Evolutionary conservation across 2,113 vertebrate species (phyloP), one percentile per base, ranked within the genome.

Genomic region (Trachemys scripta): DNA sequence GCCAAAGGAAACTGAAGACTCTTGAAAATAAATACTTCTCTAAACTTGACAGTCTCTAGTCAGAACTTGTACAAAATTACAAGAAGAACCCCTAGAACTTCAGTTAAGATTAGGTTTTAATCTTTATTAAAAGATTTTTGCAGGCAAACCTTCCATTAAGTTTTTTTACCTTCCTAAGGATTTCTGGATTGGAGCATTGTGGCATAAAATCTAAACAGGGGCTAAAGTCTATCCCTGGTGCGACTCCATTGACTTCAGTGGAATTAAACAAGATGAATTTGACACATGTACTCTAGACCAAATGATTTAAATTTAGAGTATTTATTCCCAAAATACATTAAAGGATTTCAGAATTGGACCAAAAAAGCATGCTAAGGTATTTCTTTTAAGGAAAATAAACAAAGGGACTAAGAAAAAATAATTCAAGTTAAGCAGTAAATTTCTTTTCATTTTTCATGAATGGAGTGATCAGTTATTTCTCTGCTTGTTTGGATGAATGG

Each of bases 81-180:
- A 62, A 62, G 62, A 65, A 65, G 2, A 11, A 2, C 47, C 8
- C 1, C 54, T 38, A 56, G 13, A 94, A 42, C 45, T 65, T 53
- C 49, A 4, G 19, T n/a, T 27, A 0, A 0, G 11, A 10, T 38
- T 1, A 1, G 6, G 47, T 5, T 49, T 69, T 54, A 42, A 53
- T 59, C 78, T 62, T 65, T 24, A 45, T 76, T 50, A 50, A 50
- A 50, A 50, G 50, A 50, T 50, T 50, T 16, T 50, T 50, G 42
- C 29, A 56, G 3, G 2, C 75, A 13, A 1, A 76, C 19, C 80
- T 79, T 35, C 1, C 4, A 24, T 24, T 51, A 0, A 0, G 2
- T 19, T n/a, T n/a, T 78, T 81, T 69, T 69, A 69, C 20, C 53
- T 93, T 75, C 2, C 76, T 82, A n/a, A 8, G 93, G 35, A 38